phyloP scores from a whole-genome alignment of 2,888 invertebrate species.

The Pantelozetes paolii region DNA sequence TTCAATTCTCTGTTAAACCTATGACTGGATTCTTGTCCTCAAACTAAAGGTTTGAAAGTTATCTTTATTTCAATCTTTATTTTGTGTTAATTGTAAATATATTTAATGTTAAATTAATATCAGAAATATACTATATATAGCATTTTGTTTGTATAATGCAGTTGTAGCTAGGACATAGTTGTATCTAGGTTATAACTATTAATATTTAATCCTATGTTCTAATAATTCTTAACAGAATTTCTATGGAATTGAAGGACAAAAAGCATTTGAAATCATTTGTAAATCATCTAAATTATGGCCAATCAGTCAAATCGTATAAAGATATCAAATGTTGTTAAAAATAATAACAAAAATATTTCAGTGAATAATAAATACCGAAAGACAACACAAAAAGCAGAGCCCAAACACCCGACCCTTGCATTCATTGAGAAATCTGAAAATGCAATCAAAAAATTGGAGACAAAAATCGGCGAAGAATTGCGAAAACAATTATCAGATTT shows the following conservation, averaged over 20 bases:
- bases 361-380: background rate
- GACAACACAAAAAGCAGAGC: background rate
- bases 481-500: slow-evolving; percentile 41
- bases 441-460: slow-evolving; percentile 45
- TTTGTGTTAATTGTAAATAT: no score
- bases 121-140: no score
- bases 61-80: no score
- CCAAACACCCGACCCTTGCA: slow-evolving; percentile 18
- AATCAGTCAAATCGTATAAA: background rate
- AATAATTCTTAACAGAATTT: no score
- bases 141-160: no score
- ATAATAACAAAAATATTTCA: background rate
- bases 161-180: no score
- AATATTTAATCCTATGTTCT: no score
- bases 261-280: background rate
- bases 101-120: no score
- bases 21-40: no score
- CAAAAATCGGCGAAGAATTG: slow-evolving; percentile 43
- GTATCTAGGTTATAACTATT: no score
- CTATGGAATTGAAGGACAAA: background rate
- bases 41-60: no score
- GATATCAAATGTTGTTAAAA: background rate
- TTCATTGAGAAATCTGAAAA: slow-evolving; percentile 47
- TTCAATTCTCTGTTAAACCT: no score
- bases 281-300: background rate